Base-by-base conservation (phyloP, 2,113 vertebrate genomes). In the Caranx ignobilis region DNA sequence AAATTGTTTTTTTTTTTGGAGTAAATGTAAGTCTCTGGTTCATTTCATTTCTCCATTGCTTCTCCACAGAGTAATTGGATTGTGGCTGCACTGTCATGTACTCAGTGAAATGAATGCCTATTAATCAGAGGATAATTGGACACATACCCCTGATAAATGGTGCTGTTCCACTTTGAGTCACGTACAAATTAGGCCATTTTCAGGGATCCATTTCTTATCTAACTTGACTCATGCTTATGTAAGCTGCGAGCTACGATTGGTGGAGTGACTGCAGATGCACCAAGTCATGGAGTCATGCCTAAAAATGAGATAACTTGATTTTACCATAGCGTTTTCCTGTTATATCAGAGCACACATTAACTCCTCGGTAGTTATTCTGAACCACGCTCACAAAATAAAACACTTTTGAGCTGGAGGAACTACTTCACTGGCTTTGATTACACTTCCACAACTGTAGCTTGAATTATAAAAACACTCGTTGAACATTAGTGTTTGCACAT, bases 101-200 rank as follows among this genome's bases (percentile, higher is more conserved):
- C 86, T 85, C 83, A 31, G 77, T 87, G 64, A 89, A 89, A 88
- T 85, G 72, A 92, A 93, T 84, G 87, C 81, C 85, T 89, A 93
- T 94, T 94, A 93, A 94, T 94, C 93, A 93, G 70, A 74, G 79
- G 78, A 88, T 94, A 95, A 95, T 94, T 94, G 91, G 82, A 91
- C 91, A 93, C 91, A 88, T 84, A 88, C 87, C 82, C 72, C 86
- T 90, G 90, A 93, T 92, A 92, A 94, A 93, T 89, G 87, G 68
- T 43, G 62, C 87, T 76, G 89, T 89, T 92, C 86, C 85, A 90
- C 91, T 91, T 91, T 86, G 80, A 90, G 84, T 93, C 92, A 90
- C 63, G 77, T 91, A 91, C 78, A 93, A 93, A 94, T 94, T 85
- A 93, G 88, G 84, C 75, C 77, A 75, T 88, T 92, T 88, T 85